Conservation (phyloP, 2,797 vertebrate genomes). For the Benthosema pterotum region DNA sequence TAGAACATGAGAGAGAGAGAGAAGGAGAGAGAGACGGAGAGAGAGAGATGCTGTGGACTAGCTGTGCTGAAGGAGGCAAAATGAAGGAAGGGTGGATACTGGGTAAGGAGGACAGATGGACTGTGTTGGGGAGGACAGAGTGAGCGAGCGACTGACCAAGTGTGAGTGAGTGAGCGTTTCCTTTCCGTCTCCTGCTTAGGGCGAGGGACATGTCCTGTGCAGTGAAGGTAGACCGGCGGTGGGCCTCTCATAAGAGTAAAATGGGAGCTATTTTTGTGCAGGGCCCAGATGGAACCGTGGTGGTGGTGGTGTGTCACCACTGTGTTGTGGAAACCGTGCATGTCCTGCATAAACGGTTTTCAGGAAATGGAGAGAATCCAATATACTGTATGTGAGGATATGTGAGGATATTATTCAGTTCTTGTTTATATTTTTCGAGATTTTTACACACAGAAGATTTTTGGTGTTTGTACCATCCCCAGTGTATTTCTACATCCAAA, state of each 20-base stretch:
- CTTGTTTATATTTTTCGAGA: too few relatives aligned
- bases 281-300: constrained; percentile 60
- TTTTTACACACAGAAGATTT: too few relatives aligned
- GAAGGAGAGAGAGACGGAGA: constrained; percentile 44
- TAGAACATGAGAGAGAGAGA: constrained; percentile 61
- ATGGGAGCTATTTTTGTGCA: constrained; percentile 72
- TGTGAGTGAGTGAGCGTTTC: constrained; percentile 33
- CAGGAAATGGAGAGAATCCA: too few relatives aligned
- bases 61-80: constrained; percentile 36
- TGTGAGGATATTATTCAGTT: too few relatives aligned
- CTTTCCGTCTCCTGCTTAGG: constrained; percentile 63
- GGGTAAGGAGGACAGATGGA: constrained; percentile 7
- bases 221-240: constrained; percentile 66
- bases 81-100: constrained; percentile 2
- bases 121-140: constrained; percentile 1
- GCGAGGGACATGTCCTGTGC: constrained; percentile 71
- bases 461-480: too few relatives aligned
- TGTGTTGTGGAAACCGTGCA: too few relatives aligned
- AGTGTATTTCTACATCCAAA: too few relatives aligned
- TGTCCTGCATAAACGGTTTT: too few relatives aligned
- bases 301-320: constrained; percentile 28
- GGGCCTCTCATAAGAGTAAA: constrained; percentile 78
- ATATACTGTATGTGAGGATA: too few relatives aligned
- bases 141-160: not conserved
- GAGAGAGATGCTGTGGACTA: constrained; percentile 52